Conservation (phyloP, 2,888 invertebrate genomes). For the Hirudinaria manillensis region DNA sequence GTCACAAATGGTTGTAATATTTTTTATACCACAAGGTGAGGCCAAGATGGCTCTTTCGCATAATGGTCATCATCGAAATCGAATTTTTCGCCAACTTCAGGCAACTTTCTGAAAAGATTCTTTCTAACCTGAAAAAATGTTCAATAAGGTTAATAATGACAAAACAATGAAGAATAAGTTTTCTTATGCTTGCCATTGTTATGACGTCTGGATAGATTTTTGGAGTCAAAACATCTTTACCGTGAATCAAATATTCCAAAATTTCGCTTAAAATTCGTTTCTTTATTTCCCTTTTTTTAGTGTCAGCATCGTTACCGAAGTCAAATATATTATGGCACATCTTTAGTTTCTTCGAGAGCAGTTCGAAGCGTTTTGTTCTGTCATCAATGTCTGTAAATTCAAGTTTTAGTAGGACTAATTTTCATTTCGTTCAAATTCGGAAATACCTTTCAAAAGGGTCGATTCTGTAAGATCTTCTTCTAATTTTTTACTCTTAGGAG, state of each 20-base stretch:
- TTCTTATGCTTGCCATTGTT: background rate
- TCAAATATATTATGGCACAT: background rate
- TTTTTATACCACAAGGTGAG: constrained; percentile 9
- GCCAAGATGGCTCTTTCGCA: background rate
- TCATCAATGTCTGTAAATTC: constrained; percentile 12
- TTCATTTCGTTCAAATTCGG: background rate
- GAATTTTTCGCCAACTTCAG: background rate
- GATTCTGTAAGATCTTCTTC: background rate
- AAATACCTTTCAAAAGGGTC: constrained; percentile 6
- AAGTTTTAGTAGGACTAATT: no score
- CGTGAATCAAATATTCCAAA: constrained; percentile 9
- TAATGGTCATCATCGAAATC: constrained; percentile 22
- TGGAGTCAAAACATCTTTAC: background rate
- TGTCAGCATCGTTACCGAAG: background rate
- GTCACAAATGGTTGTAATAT: background rate
- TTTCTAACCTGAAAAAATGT: constrained; percentile 5
- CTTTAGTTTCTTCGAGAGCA: background rate
- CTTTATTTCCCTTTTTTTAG: background rate
- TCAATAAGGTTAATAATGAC: background rate
- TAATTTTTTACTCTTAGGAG: background rate
- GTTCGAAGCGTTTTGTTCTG: background rate
- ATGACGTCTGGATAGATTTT: background rate
- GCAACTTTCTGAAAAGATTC: constrained; percentile 19
- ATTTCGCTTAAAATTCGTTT: constrained; percentile 13
- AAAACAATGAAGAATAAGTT: constrained; percentile 1